Evolutionary conservation across 2,113 vertebrate genomes (phyloP), one percentile per base, ranked within the genome.

Genomic region (Syngnathus floridae): DNA sequence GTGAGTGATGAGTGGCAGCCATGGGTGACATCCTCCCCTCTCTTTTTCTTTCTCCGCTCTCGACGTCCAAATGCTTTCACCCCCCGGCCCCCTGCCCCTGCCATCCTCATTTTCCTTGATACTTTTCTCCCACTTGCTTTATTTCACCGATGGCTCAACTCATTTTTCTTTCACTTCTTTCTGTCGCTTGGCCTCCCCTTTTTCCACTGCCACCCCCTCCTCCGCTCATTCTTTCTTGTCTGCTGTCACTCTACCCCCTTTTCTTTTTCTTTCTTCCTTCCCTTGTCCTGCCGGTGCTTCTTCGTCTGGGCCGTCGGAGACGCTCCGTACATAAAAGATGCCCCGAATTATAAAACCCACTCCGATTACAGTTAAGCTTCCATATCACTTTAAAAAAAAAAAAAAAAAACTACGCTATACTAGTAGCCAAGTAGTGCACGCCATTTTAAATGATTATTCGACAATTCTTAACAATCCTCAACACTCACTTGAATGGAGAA

Each of bases 1-100:
- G 85, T 91, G 90, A 91, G 89, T 91, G 89, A 91, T 91, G 89
- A 90, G 89, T 83, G 86, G 87, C 85, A 89, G 90, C 87, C 87
- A 89, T 86, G 85, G 87, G 76, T 80, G 84, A 88, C 88, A 86
- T 88, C 88, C 86, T 79, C 80, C 81, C 67, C 75, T 73, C 76
- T 70, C 75, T 65, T 74, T 71, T 69, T 69, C 59, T 65, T 74
- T 71, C 70, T 69, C 59, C 43, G 69, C 71, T 73, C 69, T 65
- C 26, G 46, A 78, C 69, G 66, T 73, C 81, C 78, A 76, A 74
- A 75, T 68, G 72, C 82, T 78, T 76, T 77, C 69, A 45, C 74
- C 64, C 5, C 60, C 58, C 66, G 61, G 62, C 78, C 48, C 16
- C 61, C 9, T 64, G 68, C 74, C 72, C 76, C 74, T 17, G 5